Percentiles rank a stretch among this genome's conserved stretches.
phyloP scores from a whole-genome alignment of 2,888 invertebrate species.

The Synergus itoensis region DNA sequence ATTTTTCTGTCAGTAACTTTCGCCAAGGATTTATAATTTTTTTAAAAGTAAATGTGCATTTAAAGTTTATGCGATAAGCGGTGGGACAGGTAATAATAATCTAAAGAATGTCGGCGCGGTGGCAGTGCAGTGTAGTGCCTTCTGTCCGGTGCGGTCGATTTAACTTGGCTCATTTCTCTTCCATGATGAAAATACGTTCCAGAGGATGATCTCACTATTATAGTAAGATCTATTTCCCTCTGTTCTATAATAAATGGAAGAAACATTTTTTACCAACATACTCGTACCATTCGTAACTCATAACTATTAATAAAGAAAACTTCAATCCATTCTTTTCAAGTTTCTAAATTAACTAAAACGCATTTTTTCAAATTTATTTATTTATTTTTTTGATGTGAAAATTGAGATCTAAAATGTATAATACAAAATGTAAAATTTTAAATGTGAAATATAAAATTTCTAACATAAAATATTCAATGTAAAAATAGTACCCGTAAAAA shows the following conservation, averaged over 20 bases:
- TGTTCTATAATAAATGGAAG: not conserved
- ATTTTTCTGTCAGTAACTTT: no score
- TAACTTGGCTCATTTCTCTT: conserved; percentile 65
- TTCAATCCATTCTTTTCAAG: no score
- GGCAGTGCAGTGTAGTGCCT: conserved; percentile 63
- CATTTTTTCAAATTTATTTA: no score
- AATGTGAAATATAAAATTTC: no score
- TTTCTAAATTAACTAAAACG: no score
- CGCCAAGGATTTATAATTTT: not conserved
- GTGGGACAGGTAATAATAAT: conserved; percentile 50
- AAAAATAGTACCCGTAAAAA: no score
- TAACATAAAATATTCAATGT: no score
- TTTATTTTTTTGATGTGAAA: no score
- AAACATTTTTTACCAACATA: not conserved
- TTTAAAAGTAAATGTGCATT: not conserved
- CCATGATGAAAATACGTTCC: conserved; percentile 54
- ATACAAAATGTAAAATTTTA: no score
- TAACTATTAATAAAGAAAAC: no score
- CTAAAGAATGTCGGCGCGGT: conserved; percentile 57
- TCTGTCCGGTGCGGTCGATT: conserved; percentile 69
- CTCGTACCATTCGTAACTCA: no score
- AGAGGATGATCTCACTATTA: conserved; percentile 57
- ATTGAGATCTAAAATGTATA: no score
- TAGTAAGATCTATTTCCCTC: conserved; percentile 51
- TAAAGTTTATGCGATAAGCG: conserved; percentile 19